phyloP scores from a whole-genome alignment of 2,797 vertebrate species.

The Vireo griseus region DNA sequence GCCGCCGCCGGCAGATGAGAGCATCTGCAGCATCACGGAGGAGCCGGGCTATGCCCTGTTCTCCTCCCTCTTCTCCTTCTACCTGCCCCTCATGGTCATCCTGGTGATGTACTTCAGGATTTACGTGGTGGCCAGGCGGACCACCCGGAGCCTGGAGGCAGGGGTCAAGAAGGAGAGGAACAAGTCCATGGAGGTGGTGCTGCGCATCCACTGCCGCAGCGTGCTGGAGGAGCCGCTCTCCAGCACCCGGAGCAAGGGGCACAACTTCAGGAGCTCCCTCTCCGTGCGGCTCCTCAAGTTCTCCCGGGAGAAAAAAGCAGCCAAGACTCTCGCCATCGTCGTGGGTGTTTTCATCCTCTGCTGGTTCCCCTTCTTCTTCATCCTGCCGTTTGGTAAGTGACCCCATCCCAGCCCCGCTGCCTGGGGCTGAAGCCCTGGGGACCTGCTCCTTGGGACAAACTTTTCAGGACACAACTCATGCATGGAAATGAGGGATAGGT shows the following conservation, averaged over 20 bases:
- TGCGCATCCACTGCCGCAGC: constrained; percentile 93
- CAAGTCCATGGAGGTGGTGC: constrained; percentile 91
- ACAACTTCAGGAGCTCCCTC: constrained; percentile 91
- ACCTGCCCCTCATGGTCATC: constrained; percentile 92
- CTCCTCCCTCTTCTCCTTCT: constrained; percentile 97
- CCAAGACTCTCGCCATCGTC: constrained; percentile 96
- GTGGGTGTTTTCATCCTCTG: constrained; percentile 98
- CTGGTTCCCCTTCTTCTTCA: constrained; percentile 98
- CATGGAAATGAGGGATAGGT: background rate
- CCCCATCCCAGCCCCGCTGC: rapidly evolving
- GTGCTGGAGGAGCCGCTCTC: constrained; percentile 77
- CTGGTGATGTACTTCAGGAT: constrained; percentile 96
- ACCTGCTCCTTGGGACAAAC: background rate
- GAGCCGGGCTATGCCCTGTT: constrained; percentile 96
- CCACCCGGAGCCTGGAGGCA: constrained; percentile 91
- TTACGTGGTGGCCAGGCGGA: constrained; percentile 93
- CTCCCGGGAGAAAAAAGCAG: constrained; percentile 96
- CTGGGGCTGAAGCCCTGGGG: background rate
- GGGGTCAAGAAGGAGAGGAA: constrained; percentile 92
- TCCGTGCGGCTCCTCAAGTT: constrained; percentile 96
- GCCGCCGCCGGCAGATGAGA: constrained; percentile 86
- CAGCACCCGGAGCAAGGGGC: constrained; percentile 80
- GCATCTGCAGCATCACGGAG: constrained; percentile 92
- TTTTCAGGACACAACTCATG: background rate
- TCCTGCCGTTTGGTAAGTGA: constrained; percentile 90